Evolutionary conservation across 2,797 vertebrate species (phyloP).

Genomic region (Danio albolineatus): DNA sequence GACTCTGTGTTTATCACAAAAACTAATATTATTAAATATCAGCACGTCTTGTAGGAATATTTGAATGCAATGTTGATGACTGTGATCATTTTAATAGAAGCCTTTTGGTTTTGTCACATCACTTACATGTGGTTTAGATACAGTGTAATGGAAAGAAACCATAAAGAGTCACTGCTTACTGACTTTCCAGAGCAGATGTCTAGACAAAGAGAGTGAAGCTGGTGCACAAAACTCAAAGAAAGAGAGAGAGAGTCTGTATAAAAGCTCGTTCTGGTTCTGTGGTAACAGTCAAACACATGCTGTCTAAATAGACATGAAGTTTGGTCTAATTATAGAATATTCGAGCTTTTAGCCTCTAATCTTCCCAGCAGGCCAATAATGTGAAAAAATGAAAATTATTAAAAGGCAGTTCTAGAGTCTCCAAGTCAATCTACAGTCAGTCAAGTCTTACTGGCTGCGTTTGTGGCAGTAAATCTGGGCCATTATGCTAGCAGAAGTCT

Average conservation of each 20-base stretch:
- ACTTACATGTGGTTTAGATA: not conserved
- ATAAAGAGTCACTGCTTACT: conserved; percentile 65
- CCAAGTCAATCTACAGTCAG: conserved; percentile 1
- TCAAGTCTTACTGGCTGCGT: not conserved
- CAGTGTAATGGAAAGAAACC: conserved; percentile 10
- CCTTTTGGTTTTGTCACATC: conserved; percentile 4
- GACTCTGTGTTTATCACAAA: too few species aligned
- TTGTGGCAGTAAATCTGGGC: not conserved
- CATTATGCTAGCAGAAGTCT: conserved; percentile 11
- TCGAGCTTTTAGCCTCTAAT: conserved; percentile 1
- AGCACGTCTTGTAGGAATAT: too few species aligned
- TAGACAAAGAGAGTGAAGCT: conserved; percentile 34
- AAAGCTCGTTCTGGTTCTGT: conserved; percentile 9
- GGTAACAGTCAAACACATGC: conserved; percentile 31
- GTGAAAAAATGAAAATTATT: conserved; percentile 12
- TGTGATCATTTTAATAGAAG: not conserved
- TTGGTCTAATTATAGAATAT: conserved; percentile 36
- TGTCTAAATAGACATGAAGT: conserved; percentile 13
- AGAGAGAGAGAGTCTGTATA: not conserved
- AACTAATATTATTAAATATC: too few species aligned
- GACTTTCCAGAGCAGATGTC: conserved; percentile 69
- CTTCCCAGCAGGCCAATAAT: conserved; percentile 1
- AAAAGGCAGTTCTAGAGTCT: not conserved
- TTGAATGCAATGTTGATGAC: not conserved
- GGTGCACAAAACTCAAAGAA: conserved; percentile 9